These are phyloP conservation scores for Saccopteryx bilineata DNA, from an alignment of 2,113 vertebrate genomes.

Conservation along the genomic window DNA sequence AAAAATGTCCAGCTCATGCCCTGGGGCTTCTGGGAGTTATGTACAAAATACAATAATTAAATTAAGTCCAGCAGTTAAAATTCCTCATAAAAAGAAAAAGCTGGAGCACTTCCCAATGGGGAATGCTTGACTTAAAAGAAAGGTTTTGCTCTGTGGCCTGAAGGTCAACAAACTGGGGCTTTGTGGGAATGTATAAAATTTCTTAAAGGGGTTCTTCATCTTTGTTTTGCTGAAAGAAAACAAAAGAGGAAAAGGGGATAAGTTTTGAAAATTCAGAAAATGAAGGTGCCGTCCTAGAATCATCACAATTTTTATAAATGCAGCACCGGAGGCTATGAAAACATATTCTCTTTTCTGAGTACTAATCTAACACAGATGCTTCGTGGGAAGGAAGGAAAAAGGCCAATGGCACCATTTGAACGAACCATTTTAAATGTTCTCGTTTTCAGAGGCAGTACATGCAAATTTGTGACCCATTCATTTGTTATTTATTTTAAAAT, in stretches of 20 bases:
- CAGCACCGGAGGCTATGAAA: conserved; percentile 69
- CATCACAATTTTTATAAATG: conserved; percentile 66
- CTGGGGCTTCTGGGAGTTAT: conserved; percentile 76
- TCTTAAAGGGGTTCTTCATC: conserved; percentile 73
- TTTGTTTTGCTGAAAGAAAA: conserved; percentile 83
- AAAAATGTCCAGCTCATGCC: conserved; percentile 75
- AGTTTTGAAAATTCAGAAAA: conserved; percentile 77
- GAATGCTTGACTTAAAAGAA: conserved; percentile 83
- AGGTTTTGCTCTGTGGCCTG: conserved; percentile 78
- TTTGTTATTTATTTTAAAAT: conserved; percentile 49
- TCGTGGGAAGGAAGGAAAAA: background rate
- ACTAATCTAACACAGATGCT: conserved; percentile 78
- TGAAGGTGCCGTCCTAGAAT: conserved; percentile 68
- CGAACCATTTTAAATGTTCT: conserved; percentile 24
- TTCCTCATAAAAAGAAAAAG: conserved; percentile 83
- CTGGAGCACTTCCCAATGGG: conserved; percentile 81
- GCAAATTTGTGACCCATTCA: background rate
- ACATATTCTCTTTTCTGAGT: background rate
- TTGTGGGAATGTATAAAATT: conserved; percentile 79
- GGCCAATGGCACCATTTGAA: background rate
- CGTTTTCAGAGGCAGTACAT: background rate
- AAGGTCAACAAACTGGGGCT: conserved; percentile 77
- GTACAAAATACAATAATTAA: conserved; percentile 85
- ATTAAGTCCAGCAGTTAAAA: conserved; percentile 85
- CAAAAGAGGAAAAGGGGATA: conserved; percentile 74